phyloP scores from a whole-genome alignment of 2,888 invertebrate species.

The Thymelicus acteon region DNA sequence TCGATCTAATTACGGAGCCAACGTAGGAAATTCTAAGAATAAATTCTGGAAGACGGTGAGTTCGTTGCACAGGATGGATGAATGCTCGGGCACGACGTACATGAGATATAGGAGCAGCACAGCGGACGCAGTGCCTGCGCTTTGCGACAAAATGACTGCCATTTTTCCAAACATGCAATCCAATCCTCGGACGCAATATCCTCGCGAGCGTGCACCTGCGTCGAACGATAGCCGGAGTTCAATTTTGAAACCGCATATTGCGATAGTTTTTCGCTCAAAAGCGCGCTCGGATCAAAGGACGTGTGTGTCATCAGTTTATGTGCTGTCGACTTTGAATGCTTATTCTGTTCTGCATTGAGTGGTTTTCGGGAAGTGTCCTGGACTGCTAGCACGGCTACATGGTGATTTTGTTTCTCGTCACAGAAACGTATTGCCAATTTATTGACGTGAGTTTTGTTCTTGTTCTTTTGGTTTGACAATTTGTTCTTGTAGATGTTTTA shows the following conservation, averaged over 20 bases:
- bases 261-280: slow-evolving; percentile 41
- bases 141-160: slow-evolving; percentile 49
- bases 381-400: not conserved
- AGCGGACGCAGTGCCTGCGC: slow-evolving; percentile 28
- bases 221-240: slow-evolving; percentile 54
- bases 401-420: not conserved
- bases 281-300: slow-evolving; percentile 17
- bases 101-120: not conserved
- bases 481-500: too few relatives aligned
- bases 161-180: slow-evolving; percentile 63
- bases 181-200: slow-evolving; percentile 56
- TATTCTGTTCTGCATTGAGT: slow-evolving; percentile 5
- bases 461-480: too few relatives aligned
- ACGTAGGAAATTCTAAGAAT: too few relatives aligned
- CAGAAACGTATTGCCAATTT: not conserved
- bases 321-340: slow-evolving; percentile 9
- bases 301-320: slow-evolving; percentile 17
- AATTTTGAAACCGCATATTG: slow-evolving; percentile 58
- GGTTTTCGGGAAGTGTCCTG: not conserved
- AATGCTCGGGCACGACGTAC: not conserved
- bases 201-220: slow-evolving; percentile 64
- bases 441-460: too few relatives aligned
- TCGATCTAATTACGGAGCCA: too few relatives aligned
- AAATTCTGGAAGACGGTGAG: too few relatives aligned
- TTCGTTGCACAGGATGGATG: not conserved